phyloP scores from a whole-genome alignment of 2,113 vertebrate species.

The Pyrgilauda ruficollis region DNA sequence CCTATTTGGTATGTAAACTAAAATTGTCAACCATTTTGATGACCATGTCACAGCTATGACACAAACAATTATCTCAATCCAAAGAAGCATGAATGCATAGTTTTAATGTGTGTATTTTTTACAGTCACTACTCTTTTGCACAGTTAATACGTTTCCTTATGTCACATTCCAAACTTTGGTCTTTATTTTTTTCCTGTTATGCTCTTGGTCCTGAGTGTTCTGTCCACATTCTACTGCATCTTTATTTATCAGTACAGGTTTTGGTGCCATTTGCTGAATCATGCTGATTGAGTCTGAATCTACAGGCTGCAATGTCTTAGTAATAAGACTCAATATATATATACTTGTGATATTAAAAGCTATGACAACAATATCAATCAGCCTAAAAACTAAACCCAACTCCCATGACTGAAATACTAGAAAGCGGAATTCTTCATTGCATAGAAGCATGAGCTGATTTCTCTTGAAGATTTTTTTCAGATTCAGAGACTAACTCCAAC shows the following conservation, averaged over 20 bases:
- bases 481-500: background rate
- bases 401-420: background rate
- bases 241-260: background rate
- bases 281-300: background rate
- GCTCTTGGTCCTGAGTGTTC: background rate
- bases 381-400: background rate
- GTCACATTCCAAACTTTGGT: background rate
- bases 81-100: background rate
- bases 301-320: background rate
- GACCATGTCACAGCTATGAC: background rate
- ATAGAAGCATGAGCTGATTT: background rate
- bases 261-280: background rate
- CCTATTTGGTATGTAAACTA: background rate
- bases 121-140: background rate
- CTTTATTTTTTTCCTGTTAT: background rate
- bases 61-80: background rate
- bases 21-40: background rate
- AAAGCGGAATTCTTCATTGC: background rate
- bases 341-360: background rate
- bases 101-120: background rate
- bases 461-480: background rate
- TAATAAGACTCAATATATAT: background rate
- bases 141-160: background rate
- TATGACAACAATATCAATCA: background rate
- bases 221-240: background rate